A percentile compares a stretch with the other conserved stretches of the same genome.
phyloP scores from a whole-genome alignment of 2,888 invertebrate genomes.

The Troilus luridus region DNA sequence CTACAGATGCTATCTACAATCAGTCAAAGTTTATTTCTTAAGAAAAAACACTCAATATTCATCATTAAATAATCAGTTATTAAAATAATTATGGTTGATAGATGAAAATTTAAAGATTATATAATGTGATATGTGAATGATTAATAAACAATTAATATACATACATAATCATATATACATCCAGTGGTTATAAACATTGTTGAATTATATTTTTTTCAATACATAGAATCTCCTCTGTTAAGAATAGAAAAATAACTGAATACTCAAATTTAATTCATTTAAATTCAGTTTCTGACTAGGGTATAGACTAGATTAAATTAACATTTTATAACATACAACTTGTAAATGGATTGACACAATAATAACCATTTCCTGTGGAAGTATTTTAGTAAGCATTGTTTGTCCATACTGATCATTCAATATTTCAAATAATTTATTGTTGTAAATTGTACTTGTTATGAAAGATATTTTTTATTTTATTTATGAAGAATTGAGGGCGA shows the following conservation, averaged over 20 bases:
- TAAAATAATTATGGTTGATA: not conserved
- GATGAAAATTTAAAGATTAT: not conserved
- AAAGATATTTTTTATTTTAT: not conserved
- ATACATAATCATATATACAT: not conserved
- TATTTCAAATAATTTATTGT: not conserved
- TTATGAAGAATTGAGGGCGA: not conserved
- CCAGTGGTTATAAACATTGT: not conserved
- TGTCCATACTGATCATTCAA: not conserved
- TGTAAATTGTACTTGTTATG: not conserved
- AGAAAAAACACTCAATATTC: not conserved
- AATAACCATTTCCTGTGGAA: not conserved
- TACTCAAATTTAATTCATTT: not conserved
- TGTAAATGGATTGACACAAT: not conserved
- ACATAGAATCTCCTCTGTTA: not conserved
- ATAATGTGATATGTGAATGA: conserved; percentile 16
- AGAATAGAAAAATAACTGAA: not conserved
- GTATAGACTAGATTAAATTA: not conserved
- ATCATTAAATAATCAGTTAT: not conserved
- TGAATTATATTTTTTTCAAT: not conserved
- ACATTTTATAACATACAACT: not conserved
- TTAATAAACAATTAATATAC: not conserved
- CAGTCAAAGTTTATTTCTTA: not conserved
- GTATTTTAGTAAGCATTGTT: not conserved
- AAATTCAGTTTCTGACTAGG: not conserved
- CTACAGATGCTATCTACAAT: not conserved